A percentile compares a stretch with the other conserved stretches of the same genome.
Conservation (phyloP, 2,113 vertebrate genomes). For the Gila orcuttii region DNA sequence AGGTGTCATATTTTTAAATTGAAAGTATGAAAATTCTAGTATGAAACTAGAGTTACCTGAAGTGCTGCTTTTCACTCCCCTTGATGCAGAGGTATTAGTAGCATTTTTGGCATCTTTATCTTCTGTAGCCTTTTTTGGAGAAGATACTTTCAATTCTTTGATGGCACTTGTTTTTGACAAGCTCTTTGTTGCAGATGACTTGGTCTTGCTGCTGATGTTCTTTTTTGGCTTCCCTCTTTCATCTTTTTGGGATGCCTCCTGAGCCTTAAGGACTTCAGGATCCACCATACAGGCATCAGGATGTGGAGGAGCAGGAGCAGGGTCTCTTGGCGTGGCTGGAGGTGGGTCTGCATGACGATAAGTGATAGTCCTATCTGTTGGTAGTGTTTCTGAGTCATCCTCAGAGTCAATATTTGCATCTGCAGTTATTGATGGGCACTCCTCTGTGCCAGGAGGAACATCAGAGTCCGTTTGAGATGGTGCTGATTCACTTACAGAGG, state of each 20-base stretch:
- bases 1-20: not conserved
- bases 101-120: constrained; percentile 97
- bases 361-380: constrained; percentile 91
- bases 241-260: constrained; percentile 89
- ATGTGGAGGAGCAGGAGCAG: constrained; percentile 86
- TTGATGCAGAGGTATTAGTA: constrained; percentile 88
- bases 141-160: constrained; percentile 86
- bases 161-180: constrained; percentile 81
- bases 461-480: constrained; percentile 95
- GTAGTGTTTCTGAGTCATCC: constrained; percentile 96
- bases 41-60: constrained; percentile 76
- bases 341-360: constrained; percentile 91
- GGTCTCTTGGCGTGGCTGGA: constrained; percentile 84
- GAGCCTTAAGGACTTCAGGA: constrained; percentile 86
- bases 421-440: constrained; percentile 88
- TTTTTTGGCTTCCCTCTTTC: constrained; percentile 89
- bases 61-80: constrained; percentile 83
- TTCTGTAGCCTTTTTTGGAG: constrained; percentile 89
- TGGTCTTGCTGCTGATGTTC: constrained; percentile 85
- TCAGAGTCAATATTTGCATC: constrained; percentile 93
- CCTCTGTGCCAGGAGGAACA: constrained; percentile 88
- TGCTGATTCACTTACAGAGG: constrained; percentile 91
- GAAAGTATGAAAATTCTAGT: no score
- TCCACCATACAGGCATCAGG: constrained; percentile 96
- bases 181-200: constrained; percentile 84